These are phyloP conservation scores for Oceanodroma tethys DNA, from an alignment of 2,113 vertebrate genomes.

Conservation along the genomic window DNA sequence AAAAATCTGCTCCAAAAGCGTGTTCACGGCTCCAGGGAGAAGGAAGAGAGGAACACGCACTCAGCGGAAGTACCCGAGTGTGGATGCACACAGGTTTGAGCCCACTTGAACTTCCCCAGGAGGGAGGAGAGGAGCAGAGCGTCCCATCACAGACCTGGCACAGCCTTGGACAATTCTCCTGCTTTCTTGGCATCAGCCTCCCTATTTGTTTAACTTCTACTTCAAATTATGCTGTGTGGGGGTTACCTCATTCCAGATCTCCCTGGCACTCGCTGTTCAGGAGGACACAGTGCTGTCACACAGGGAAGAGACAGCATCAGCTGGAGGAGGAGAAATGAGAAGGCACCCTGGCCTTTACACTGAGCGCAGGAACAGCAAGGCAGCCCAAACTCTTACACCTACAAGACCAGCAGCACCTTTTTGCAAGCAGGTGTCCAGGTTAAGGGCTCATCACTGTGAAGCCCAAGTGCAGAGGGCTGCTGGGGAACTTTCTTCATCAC, in stretches of 20 bases:
- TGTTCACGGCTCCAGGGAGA: background rate
- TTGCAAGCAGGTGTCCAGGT: background rate
- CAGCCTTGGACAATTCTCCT: background rate
- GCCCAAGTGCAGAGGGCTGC: background rate
- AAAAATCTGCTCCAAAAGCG: background rate
- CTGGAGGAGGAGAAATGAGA: background rate
- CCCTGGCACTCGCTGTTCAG: background rate
- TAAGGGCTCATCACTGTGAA: background rate
- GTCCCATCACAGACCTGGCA: background rate
- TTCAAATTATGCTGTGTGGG: background rate
- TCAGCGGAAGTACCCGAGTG: rapidly evolving
- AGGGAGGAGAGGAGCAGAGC: background rate
- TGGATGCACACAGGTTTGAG: background rate
- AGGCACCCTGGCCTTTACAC: background rate
- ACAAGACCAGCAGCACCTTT: background rate
- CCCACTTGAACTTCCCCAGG: too few species aligned
- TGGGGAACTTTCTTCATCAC: background rate
- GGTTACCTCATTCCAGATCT: background rate
- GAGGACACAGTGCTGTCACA: background rate
- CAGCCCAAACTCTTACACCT: background rate
- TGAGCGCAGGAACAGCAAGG: background rate
- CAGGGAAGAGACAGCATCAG: background rate
- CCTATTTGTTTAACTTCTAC: background rate
- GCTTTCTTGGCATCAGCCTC: background rate
- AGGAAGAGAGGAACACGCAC: background rate